phyloP scores from a whole-genome alignment of 1,140 invertebrate genomes.

The Proctacanthus coquilletti region DNA sequence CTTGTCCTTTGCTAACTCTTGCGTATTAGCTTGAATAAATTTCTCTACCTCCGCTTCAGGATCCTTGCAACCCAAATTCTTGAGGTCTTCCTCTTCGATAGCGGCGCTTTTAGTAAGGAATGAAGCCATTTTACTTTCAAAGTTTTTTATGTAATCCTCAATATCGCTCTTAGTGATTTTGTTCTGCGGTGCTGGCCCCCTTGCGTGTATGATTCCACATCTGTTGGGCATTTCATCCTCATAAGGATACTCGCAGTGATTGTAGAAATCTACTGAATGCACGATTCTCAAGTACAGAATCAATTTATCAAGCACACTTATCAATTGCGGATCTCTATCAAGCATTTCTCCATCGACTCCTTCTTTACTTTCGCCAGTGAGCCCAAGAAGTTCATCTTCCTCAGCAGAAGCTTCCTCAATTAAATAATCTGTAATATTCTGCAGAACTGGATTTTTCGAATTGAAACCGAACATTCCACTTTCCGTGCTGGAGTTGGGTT shows the following conservation, averaged over 20 bases:
- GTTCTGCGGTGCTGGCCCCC: constrained; percentile 66
- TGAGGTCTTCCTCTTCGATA: constrained; percentile 63
- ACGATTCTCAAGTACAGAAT: constrained; percentile 91
- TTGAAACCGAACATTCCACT: constrained; percentile 54
- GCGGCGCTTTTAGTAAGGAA: constrained; percentile 58
- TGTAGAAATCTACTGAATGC: constrained; percentile 98
- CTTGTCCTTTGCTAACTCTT: constrained; percentile 92
- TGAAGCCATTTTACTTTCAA: constrained; percentile 78
- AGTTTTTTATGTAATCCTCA: constrained; percentile 59
- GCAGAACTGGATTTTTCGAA: constrained; percentile 87
- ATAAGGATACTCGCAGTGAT: constrained; percentile 96
- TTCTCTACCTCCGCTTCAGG: constrained; percentile 83
- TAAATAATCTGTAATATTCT: constrained; percentile 95
- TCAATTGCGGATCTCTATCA: constrained; percentile 62
- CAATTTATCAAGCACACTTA: constrained; percentile 58
- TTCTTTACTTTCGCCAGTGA: constrained; percentile 41
- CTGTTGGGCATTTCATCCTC: constrained; percentile 99
- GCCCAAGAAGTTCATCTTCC: constrained; percentile 88
- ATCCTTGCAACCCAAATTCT: constrained; percentile 77
- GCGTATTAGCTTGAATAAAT: constrained; percentile 84
- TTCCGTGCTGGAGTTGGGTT: constrained; percentile 5
- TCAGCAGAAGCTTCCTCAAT: constrained; percentile 98
- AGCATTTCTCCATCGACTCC: constrained; percentile 37
- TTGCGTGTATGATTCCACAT: constrained; percentile 94
- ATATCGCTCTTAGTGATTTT: constrained; percentile 56